phyloP scores from a whole-genome alignment of 2,113 vertebrate genomes.

The Osmerus eperlanus region DNA sequence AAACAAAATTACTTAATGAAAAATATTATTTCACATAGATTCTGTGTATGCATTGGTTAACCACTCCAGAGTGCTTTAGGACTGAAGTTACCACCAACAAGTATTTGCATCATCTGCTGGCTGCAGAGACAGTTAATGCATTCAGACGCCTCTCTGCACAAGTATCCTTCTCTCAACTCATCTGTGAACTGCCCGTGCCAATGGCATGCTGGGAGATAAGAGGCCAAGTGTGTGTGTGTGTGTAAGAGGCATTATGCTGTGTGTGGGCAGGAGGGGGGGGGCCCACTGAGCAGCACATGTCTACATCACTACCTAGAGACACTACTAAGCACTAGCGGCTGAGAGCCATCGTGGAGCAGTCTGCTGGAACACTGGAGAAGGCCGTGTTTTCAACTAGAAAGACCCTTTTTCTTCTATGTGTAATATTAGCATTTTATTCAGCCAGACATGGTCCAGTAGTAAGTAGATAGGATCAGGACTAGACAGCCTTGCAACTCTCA shows the following conservation, averaged over 20 bases:
- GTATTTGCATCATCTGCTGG: too few species aligned
- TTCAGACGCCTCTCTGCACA: background rate
- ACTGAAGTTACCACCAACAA: too few species aligned
- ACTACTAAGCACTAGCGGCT: slow-evolving; percentile 12
- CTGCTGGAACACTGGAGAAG: background rate
- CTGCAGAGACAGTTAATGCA: background rate
- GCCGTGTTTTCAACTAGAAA: background rate
- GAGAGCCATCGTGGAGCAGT: slow-evolving; percentile 2
- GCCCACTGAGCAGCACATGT: slow-evolving; percentile 69
- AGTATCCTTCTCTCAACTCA: background rate
- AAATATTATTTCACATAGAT: too few species aligned
- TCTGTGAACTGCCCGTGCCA: slow-evolving; percentile 52
- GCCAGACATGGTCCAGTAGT: slow-evolving; percentile 3
- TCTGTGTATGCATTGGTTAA: too few species aligned
- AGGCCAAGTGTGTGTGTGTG: slow-evolving; percentile 48
- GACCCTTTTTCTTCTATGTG: background rate
- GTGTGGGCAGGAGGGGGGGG: slow-evolving; percentile 18
- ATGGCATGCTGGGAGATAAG: slow-evolving; percentile 67
- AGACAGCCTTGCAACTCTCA: too few species aligned
- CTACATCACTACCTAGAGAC: slow-evolving; percentile 56
- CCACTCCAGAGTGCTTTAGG: too few species aligned
- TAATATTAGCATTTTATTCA: slow-evolving; percentile 1
- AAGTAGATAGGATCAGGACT: background rate
- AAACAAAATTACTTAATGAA: too few species aligned
- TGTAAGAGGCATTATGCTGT: slow-evolving; percentile 39